Conservation (phyloP, 2,797 vertebrate species). For the Epinephelus coioides region DNA sequence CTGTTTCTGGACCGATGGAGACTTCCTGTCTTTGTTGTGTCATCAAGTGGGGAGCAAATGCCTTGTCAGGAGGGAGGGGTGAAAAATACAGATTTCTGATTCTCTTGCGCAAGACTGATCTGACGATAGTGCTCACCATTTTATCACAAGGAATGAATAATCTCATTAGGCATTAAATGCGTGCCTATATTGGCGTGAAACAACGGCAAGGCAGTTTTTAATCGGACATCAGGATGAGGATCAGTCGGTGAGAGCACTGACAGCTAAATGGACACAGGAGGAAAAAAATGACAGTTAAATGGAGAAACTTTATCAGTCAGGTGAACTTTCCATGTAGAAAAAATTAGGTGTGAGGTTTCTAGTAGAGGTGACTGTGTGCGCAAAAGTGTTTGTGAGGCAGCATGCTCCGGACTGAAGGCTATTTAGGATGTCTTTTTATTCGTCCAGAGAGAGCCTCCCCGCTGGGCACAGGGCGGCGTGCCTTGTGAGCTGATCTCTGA, state of each 20-base stretch:
- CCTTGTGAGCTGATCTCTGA: constrained; percentile 53
- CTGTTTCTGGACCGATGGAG: constrained; percentile 23
- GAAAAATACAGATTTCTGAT: constrained; percentile 20
- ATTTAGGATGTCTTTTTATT: constrained; percentile 54
- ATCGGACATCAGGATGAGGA: constrained; percentile 25
- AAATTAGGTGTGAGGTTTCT: constrained; percentile 45
- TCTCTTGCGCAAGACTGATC: not conserved
- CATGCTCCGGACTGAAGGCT: constrained; percentile 33
- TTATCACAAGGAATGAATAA: constrained; percentile 4
- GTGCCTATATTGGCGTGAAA: constrained; percentile 25
- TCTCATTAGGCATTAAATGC: constrained; percentile 1
- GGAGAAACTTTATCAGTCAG: constrained; percentile 33
- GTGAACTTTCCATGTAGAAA: constrained; percentile 32
- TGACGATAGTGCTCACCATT: not conserved
- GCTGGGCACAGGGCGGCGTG: constrained; percentile 44
- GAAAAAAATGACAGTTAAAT: constrained; percentile 43
- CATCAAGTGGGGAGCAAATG: constrained; percentile 19
- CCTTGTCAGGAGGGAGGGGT: constrained; percentile 12
- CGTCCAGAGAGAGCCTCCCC: constrained; percentile 43
- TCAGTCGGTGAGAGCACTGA: constrained; percentile 19
- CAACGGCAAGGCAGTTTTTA: constrained; percentile 20
- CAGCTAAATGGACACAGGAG: constrained; percentile 45
- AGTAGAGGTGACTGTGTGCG: constrained; percentile 35
- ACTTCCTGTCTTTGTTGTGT: constrained; percentile 46
- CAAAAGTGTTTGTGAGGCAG: constrained; percentile 30